A percentile compares a stretch with the other conserved stretches of the same genome.
These are phyloP conservation scores for Tachysurus vachellii DNA, from an alignment of 2,113 vertebrate genomes.

Conservation along the genomic window DNA sequence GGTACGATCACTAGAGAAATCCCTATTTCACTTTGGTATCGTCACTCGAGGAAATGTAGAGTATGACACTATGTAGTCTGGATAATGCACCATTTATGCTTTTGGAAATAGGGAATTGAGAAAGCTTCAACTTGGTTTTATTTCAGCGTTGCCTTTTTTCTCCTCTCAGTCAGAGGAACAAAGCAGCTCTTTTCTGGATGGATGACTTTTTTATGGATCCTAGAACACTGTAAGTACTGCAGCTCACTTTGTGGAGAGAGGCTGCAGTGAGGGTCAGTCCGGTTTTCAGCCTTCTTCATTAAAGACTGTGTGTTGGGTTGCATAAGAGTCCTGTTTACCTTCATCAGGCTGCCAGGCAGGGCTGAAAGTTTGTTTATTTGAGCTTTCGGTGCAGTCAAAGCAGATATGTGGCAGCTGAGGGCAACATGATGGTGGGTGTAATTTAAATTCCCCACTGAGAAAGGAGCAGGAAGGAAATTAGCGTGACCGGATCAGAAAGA, in stretches of 20 bases:
- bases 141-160: neutral
- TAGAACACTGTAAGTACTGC: constrained; percentile 13
- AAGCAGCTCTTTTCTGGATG: constrained; percentile 2
- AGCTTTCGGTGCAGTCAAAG: constrained; percentile 36
- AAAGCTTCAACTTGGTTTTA: constrained; percentile 12
- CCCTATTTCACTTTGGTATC: constrained; percentile 30
- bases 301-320: neutral
- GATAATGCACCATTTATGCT: constrained; percentile 19
- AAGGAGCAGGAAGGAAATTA: constrained; percentile 43
- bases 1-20: constrained; percentile 35
- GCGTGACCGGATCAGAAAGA: constrained; percentile 50
- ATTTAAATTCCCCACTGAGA: constrained; percentile 55
- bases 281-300: neutral
- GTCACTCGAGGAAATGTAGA: constrained; percentile 24
- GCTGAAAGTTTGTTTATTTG: constrained; percentile 34
- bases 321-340: constrained; percentile 6
- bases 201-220: constrained; percentile 13
- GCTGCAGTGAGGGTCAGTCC: neutral
- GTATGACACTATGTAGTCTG: constrained; percentile 13
- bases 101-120: neutral
- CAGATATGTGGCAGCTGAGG: constrained; percentile 29
- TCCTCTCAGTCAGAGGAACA: neutral
- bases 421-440: constrained; percentile 43
- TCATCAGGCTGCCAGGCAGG: constrained; percentile 37
- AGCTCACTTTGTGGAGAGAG: neutral